A percentile compares a stretch with the other conserved stretches of the same genome.
These are phyloP conservation scores for Elephas maximus DNA, from an alignment of 2,113 vertebrate species.

Conservation along the genomic window DNA sequence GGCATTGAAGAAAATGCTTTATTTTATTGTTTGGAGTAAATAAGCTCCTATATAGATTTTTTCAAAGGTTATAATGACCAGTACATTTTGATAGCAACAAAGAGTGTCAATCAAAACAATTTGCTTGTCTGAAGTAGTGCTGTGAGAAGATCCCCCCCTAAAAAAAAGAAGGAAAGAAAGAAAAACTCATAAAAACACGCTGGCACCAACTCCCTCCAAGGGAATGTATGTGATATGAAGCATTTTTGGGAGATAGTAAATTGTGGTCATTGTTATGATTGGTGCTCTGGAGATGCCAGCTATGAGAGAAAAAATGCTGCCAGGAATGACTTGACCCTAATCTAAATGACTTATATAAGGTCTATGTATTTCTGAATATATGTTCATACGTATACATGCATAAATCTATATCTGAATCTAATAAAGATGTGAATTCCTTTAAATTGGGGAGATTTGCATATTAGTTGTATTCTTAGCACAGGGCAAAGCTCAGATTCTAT, in stretches of 20 bases:
- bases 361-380: too few species aligned
- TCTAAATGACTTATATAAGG: background rate
- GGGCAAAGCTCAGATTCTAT: background rate
- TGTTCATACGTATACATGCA: background rate
- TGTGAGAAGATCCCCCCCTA: background rate
- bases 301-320: background rate
- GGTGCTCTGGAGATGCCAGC: background rate
- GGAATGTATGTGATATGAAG: background rate
- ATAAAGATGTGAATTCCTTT: background rate
- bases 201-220: background rate
- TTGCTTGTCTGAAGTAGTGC: background rate
- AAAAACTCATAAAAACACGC: background rate
- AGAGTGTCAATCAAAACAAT: background rate
- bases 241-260: background rate
- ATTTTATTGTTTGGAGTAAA: background rate
- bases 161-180: background rate
- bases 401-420: background rate
- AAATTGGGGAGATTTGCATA: background rate
- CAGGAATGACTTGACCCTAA: background rate
- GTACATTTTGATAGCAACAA: background rate
- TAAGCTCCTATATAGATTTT: background rate
- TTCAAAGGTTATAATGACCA: constrained; percentile 15
- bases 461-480: background rate
- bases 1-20: background rate
- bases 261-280: background rate